Evolutionary conservation across 2,113 vertebrate species (phyloP).

Genomic region (Cochlearius cochlearius): DNA sequence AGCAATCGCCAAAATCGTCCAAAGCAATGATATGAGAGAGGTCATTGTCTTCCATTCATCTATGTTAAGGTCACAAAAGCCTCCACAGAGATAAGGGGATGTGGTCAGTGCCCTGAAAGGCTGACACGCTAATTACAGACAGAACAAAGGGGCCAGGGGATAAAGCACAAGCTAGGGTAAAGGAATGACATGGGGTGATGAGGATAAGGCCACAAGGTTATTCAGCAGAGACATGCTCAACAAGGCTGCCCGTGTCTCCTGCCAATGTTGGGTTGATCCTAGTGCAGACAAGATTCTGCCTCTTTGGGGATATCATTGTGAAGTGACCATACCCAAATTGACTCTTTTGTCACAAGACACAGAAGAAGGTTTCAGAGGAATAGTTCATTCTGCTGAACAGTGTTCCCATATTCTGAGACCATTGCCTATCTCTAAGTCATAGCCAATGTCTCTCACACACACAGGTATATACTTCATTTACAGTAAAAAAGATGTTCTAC

Average conservation of each 20-base stretch:
- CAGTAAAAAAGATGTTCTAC: background rate
- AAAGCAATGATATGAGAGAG: background rate
- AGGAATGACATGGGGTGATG: background rate
- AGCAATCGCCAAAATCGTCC: background rate
- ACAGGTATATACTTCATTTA: background rate
- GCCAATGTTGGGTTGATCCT: background rate
- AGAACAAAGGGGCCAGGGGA: constrained; percentile 5
- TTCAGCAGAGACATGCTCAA: background rate
- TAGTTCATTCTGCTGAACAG: background rate
- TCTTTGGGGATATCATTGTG: background rate
- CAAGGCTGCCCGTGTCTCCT: background rate
- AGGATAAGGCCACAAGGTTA: constrained; percentile 16
- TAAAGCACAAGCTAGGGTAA: background rate
- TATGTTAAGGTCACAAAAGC: background rate
- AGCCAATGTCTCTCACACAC: background rate
- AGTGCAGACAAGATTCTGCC: background rate
- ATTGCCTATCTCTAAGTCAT: background rate
- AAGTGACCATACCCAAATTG: background rate
- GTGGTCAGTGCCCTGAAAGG: background rate
- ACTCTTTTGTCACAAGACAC: background rate
- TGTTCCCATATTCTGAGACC: background rate
- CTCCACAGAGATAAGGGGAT: background rate
- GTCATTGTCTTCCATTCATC: background rate
- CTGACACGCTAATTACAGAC: constrained; percentile 12
- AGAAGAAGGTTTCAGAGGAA: background rate